Evolutionary conservation across 1,140 invertebrate species (phyloP), one percentile per base, ranked within the genome.

Genomic region (Trichonephila inaurata): DNA sequence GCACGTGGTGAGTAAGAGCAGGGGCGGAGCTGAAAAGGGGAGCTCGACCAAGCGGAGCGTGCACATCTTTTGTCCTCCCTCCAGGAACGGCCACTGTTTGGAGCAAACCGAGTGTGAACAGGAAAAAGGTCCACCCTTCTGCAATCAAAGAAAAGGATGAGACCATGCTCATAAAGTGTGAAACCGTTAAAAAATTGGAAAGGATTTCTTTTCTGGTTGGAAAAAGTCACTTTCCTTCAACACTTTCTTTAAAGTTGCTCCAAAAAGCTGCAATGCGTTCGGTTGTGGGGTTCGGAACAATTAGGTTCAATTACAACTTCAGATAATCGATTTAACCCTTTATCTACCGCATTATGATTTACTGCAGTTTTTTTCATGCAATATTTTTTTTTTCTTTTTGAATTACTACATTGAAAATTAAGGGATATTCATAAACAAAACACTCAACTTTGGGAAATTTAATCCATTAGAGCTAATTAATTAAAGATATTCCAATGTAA

Each of bases 181-280:
- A 87, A 87, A 87, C 85, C 85, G 85, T 87, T 87, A 62, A 87
- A 64, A 87, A 87, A 66, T 40, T 77, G 14, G 69, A 19, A 62
- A n/a, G 58, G n/a, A 12, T 58, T 58, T n/a, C 1, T 85, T 85
- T 85, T 28, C 40, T 82, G 82, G 3, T 18, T n/a, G 21, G 72
- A 77, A 28, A 28, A 77, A 77, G 44, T 60, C 21, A 19, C 40
- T 51, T 58, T 60, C 16, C 33, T 77, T 24, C 72, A 19, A 19
- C 72, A 40, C 28, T 5, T 12, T 28, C 24, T 77, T 77, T 16
- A 21, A 64, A 64, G 6, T 77, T 69, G 12, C 21, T 69, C 24
- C 24, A 24, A n/a, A 10, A 69, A 69, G 66, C 28, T 69, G 66
- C 7, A 51, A 51, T 51, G 7, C 18, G 5, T 64, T 77, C 33